phyloP scores from a whole-genome alignment of 2,888 invertebrate species.

The Phasia obesa region DNA sequence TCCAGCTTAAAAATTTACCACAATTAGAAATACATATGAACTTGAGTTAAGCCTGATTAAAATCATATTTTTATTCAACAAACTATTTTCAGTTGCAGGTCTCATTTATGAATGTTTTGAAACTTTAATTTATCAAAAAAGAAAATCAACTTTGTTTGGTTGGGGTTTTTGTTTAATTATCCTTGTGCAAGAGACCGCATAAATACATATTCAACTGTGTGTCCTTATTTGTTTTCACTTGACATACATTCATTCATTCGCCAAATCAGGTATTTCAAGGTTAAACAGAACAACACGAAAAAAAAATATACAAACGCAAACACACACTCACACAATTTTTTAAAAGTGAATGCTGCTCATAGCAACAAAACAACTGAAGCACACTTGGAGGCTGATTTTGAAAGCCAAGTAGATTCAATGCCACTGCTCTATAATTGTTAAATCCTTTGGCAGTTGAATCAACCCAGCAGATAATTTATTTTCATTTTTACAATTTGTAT shows the following conservation, averaged over 20 bases:
- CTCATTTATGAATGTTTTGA: no score
- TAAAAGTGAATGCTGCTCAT: conserved; percentile 5
- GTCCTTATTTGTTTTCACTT: conserved; percentile 57
- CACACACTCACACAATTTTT: conserved; percentile 1
- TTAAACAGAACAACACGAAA: neutral
- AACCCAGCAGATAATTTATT: no score
- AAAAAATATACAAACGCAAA: conserved; percentile 1
- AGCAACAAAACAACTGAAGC: conserved; percentile 23
- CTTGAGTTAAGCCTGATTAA: no score
- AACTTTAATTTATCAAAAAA: no score
- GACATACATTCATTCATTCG: conserved; percentile 48
- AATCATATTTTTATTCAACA: no score
- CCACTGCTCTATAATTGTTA: conserved; percentile 40
- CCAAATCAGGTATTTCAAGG: conserved; percentile 58
- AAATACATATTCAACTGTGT: neutral
- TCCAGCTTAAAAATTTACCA: no score
- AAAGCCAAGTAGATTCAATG: conserved; percentile 50
- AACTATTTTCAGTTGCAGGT: no score
- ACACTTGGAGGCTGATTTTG: conserved; percentile 41
- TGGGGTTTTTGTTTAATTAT: no score
- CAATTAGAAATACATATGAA: no score
- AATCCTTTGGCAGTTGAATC: conserved; percentile 43
- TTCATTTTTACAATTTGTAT: neutral
- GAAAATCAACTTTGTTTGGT: no score
- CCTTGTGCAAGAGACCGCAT: no score